Evolutionary conservation across 2,113 vertebrate genomes (phyloP).

Genomic region (cattle (Bos taurus)): ARS-UCD2.0 NC_037329.1:25990501-25991000

Average conservation of each 20-base stretch:
- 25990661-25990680: neutral
- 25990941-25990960: neutral
- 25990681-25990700: neutral
- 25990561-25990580: neutral
- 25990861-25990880: neutral
- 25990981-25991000: neutral
- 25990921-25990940: neutral
- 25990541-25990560: neutral
- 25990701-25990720: neutral
- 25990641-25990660: neutral
- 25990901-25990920: neutral
- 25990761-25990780: neutral
- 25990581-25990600: neutral
- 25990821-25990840: neutral
- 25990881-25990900: neutral
- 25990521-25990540: neutral
- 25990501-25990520: neutral
- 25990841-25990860: neutral
- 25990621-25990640: neutral
- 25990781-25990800: neutral
- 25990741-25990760: neutral
- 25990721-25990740: neutral
- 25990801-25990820: neutral
- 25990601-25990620: neutral
- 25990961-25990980: neutral